Conservation (phyloP, 2,888 invertebrate species). For the Balanococcus diminutus region DNA sequence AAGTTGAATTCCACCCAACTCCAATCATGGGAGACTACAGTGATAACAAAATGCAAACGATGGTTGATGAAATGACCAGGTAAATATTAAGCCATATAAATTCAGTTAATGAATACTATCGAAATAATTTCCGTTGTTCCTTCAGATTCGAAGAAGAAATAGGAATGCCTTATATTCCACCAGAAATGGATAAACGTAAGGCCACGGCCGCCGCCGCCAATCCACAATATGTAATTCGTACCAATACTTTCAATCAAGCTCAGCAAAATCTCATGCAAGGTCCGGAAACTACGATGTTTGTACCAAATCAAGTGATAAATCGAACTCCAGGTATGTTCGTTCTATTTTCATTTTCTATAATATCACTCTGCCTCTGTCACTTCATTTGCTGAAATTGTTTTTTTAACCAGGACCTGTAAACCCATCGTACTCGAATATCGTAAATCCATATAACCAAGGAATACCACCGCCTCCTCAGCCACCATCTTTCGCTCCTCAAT, state of each 20-base stretch:
- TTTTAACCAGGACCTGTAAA: not conserved
- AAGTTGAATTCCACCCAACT: too few species aligned
- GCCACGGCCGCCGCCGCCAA: too few species aligned
- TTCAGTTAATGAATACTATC: too few species aligned
- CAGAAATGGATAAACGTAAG: slow-evolving; percentile 59
- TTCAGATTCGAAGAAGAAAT: slow-evolving; percentile 92
- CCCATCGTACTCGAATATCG: not conserved
- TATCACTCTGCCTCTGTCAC: not conserved
- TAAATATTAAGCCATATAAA: too few species aligned
- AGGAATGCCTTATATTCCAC: slow-evolving; percentile 66
- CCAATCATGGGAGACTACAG: too few species aligned
- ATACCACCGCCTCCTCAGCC: slow-evolving; percentile 39
- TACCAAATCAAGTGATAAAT: slow-evolving; percentile 70
- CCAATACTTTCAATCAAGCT: slow-evolving; percentile 62
- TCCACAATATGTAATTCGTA: slow-evolving; percentile 65
- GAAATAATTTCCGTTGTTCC: too few species aligned
- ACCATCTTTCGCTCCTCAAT: not conserved
- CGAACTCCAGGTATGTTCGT: not conserved
- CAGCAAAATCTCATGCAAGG: slow-evolving; percentile 46
- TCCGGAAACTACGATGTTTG: slow-evolving; percentile 67
- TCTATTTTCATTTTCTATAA: not conserved
- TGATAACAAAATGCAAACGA: too few species aligned
- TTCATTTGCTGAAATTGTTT: not conserved
- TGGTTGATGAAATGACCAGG: too few species aligned
- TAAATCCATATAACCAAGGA: slow-evolving; percentile 12